These are phyloP conservation scores for Myiopsitta monachus DNA, from an alignment of 2,113 vertebrate genomes.

Conservation along the genomic window DNA sequence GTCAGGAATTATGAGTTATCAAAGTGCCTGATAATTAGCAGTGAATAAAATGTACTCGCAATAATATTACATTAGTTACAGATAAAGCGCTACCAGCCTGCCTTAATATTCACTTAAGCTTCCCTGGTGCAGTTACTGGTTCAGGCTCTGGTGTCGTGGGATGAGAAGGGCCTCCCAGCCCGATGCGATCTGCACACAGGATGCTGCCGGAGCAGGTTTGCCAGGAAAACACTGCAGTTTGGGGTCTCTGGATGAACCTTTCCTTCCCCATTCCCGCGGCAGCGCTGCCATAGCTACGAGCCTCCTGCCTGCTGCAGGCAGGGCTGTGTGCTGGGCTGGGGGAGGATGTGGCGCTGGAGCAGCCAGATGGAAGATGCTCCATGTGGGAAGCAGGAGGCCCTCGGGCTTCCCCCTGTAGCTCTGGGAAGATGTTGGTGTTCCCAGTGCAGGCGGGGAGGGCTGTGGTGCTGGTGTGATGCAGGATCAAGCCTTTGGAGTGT, in stretches of 20 bases:
- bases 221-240: background rate
- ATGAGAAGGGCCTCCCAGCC: background rate
- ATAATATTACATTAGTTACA: slow-evolving; percentile 1
- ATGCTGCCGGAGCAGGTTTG: background rate
- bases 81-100: slow-evolving; percentile 22
- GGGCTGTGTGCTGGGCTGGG: background rate
- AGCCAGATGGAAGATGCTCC: background rate
- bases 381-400: background rate
- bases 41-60: slow-evolving; percentile 28
- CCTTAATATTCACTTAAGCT: background rate
- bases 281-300: background rate
- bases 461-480: background rate
- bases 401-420: rapidly evolving
- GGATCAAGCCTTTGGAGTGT: background rate
- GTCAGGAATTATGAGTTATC: background rate
- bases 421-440: rapidly evolving
- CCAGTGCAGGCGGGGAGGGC: background rate
- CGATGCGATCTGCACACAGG: background rate
- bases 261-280: background rate
- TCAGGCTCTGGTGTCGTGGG: background rate
- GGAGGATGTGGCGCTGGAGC: background rate
- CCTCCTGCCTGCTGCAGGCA: background rate
- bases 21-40: slow-evolving; percentile 24
- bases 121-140: background rate
- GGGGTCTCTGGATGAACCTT: background rate